Conservation (phyloP, 2,888 invertebrate species). For the Stictocephala bisonia region DNA sequence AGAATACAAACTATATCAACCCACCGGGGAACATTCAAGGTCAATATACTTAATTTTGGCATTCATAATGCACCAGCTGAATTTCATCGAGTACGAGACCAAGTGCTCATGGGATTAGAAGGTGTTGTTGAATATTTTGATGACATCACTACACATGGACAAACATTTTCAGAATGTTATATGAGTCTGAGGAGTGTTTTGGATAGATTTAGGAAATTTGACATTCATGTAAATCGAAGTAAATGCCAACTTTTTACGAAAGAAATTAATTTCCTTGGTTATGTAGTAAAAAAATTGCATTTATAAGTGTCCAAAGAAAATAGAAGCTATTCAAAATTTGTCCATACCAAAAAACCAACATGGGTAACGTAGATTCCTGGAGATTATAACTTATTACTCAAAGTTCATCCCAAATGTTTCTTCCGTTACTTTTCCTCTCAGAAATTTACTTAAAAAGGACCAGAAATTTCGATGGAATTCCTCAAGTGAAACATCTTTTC, state of each 20-base stretch:
- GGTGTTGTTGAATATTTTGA: conserved; percentile 8
- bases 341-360: not conserved
- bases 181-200: not conserved
- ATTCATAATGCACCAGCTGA: not conserved
- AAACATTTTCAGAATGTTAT: not conserved
- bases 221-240: not conserved
- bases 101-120: not conserved
- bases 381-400: conserved; percentile 11
- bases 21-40: conserved; percentile 30
- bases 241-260: not conserved
- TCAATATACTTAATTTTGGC: not conserved
- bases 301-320: not conserved
- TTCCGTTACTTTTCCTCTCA: conserved; percentile 9
- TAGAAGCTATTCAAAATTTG: not conserved
- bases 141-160: not conserved
- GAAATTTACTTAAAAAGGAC: conserved; percentile 3
- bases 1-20: conserved; percentile 44
- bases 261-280: not conserved
- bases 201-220: not conserved
- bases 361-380: not conserved
- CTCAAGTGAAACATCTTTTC: not conserved
- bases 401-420: conserved; percentile 19
- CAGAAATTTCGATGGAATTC: not conserved
- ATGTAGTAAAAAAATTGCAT: conserved; percentile 2
- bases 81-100: not conserved